These are phyloP conservation scores for Ips nitidus DNA, from an alignment of 1,140 invertebrate genomes.

Conservation along the genomic window DNA sequence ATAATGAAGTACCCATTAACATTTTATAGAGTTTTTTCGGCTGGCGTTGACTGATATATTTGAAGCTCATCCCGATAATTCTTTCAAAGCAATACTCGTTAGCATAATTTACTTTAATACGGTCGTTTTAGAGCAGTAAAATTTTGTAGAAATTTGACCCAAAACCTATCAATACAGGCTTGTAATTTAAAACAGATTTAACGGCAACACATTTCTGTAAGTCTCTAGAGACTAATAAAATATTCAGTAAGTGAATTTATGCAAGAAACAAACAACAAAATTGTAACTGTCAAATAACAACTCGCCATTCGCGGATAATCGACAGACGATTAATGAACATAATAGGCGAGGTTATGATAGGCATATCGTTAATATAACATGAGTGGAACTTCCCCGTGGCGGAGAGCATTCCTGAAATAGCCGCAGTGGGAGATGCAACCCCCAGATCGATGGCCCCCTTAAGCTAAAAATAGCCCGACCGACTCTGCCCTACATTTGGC, in stretches of 20 bases:
- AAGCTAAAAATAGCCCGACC: background rate
- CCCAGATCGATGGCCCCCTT: slow-evolving; percentile 38
- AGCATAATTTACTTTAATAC: background rate
- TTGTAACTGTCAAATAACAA: too few species aligned
- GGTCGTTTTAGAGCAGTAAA: background rate
- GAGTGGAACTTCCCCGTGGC: background rate
- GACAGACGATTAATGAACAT: background rate
- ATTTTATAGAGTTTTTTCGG: background rate
- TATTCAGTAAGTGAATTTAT: too few species aligned
- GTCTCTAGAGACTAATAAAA: too few species aligned
- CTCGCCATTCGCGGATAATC: too few species aligned
- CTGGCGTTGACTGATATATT: too few species aligned
- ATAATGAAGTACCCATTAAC: slow-evolving; percentile 8
- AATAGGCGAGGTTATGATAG: background rate
- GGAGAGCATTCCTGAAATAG: slow-evolving; percentile 41
- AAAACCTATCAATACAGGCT: too few species aligned
- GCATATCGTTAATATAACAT: slow-evolving; percentile 9
- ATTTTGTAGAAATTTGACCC: background rate
- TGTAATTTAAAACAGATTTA: too few species aligned
- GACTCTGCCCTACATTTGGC: slow-evolving; percentile 39
- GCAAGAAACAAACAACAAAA: too few species aligned
- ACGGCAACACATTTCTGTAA: too few species aligned
- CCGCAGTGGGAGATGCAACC: slow-evolving; percentile 29
- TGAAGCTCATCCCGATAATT: too few species aligned
- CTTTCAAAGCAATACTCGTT: background rate